Evolutionary conservation across 1,140 invertebrate genomes (phyloP), one percentile per base, ranked within the genome.

Genomic region (Philopotamus ludificatus): DNA sequence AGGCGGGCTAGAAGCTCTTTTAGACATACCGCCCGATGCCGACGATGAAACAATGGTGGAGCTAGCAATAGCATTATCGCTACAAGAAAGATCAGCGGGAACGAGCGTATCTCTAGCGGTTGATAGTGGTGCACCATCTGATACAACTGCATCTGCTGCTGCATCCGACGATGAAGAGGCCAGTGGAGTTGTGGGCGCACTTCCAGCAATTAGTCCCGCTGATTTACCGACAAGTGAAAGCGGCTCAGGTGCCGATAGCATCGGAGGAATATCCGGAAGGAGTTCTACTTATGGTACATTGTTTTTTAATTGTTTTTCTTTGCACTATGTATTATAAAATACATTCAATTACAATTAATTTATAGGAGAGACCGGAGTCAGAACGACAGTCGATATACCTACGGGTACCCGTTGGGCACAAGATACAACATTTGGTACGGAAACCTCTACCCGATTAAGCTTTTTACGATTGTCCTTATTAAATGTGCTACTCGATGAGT

Each of bases 1-100:
- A 82, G 83, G 65, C 84, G 90, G 72, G 78, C 88, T 93, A 3
- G 92, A 94, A 77, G 90, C 88, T 0, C 80, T 95, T n/a, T 77
- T 95, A 0, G 93, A 95, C 72, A 87, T 97, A 21, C 92, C 92
- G 12, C 88, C 92, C 3, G 93, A 97, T 77, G 92, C 92, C 2
- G 94, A 96, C 75, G 95, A 97, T 75, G 95, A 98, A 76, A 91
- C 94, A 0, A 97, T 98, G 87, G 92, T 98, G 20, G 94, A 97
- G 77, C 83, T 98, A 62, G 95, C 95, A 1, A 97, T 98, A 70
- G 95, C 95, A 0, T 80, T 98, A 0, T 97, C 94, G 71, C 81
- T 98, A 2, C 94, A 97, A 75, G 93, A 88, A 71, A 85, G 88
- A 64, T 81, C 83, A 59, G 47, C 57, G 8, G 57, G 57, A 25